These are phyloP conservation scores for Hemiprocne comata DNA, from an alignment of 2,113 vertebrate species.

Conservation along the genomic window DNA sequence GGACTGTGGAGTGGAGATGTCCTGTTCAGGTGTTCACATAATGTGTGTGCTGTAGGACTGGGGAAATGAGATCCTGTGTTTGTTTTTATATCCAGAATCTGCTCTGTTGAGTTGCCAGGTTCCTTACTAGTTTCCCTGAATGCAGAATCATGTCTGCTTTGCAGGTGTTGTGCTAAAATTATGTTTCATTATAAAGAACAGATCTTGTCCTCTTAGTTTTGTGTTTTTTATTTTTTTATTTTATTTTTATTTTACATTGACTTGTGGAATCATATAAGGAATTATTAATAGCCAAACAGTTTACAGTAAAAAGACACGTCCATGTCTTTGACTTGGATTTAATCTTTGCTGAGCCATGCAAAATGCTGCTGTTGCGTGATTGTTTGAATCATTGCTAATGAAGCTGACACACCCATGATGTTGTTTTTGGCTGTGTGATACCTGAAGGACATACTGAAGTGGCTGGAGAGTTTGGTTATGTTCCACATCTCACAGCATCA, in stretches of 20 bases:
- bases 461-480: constrained; percentile 25
- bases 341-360: constrained; percentile 27
- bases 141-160: constrained; percentile 6
- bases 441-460: constrained; percentile 11
- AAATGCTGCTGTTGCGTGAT: constrained; percentile 1
- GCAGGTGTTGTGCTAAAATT: constrained; percentile 22
- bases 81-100: constrained; percentile 9
- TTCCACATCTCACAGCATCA: not conserved
- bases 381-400: not conserved
- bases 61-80: not conserved
- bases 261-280: not conserved
- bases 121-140: not conserved
- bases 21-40: not conserved
- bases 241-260: not conserved
- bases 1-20: not conserved
- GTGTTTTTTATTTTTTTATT: not conserved
- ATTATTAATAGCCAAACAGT: constrained; percentile 8
- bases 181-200: not conserved
- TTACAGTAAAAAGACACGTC: not conserved
- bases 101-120: not conserved
- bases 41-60: not conserved
- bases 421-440: constrained; percentile 47
- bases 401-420: not conserved
- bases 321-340: constrained; percentile 42
- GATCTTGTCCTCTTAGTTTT: not conserved